A percentile compares a stretch with the other conserved stretches of the same genome.
Evolutionary conservation across 2,797 vertebrate genomes (phyloP).

Genomic region (Acropternis orthonyx): DNA sequence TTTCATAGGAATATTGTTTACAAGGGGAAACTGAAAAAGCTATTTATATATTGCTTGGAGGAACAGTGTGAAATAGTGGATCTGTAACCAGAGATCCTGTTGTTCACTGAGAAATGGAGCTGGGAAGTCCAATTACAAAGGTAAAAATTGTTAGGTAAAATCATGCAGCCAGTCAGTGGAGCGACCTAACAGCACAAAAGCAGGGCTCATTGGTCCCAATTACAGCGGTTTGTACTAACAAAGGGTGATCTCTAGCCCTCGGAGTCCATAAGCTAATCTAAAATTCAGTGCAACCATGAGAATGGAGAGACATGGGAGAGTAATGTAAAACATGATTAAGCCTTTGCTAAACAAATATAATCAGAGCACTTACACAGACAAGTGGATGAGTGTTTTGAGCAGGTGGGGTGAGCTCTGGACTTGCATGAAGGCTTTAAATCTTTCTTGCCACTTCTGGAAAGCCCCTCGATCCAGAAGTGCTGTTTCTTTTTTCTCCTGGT

Average conservation of each 20-base stretch:
- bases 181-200: neutral
- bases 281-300: neutral
- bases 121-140: neutral
- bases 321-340: neutral
- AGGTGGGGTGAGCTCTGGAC: neutral
- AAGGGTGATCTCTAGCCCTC: neutral
- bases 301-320: neutral
- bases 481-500: neutral
- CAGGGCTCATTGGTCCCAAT: neutral
- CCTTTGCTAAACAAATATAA: neutral
- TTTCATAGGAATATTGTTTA: neutral
- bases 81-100: neutral
- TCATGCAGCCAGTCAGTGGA: neutral
- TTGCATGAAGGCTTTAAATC: neutral
- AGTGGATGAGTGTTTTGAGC: neutral
- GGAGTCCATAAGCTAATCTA: neutral
- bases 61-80: neutral
- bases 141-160: neutral
- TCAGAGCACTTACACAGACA: neutral
- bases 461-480: neutral
- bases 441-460: neutral
- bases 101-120: neutral
- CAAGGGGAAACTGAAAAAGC: neutral
- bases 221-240: neutral
- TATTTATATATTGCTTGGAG: accelerated